Conservation (phyloP, 2,797 vertebrate genomes). For the Bufotes viridis region DNA sequence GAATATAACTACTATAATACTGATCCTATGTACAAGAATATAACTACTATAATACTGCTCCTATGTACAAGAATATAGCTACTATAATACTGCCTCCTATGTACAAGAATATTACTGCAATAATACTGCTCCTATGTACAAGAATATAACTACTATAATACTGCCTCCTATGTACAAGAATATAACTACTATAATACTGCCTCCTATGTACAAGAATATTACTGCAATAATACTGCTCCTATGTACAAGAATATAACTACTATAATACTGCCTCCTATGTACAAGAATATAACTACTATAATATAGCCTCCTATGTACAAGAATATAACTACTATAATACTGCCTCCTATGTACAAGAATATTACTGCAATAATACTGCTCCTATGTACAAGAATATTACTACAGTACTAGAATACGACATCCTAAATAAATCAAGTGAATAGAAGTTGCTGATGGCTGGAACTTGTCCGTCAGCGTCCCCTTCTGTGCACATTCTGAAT, state of each 20-base stretch:
- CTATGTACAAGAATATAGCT: neutral
- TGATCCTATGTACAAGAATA: neutral
- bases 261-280: neutral
- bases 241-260: slow-evolving; percentile 7
- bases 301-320: neutral
- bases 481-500: too few relatives aligned
- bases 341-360: too few relatives aligned
- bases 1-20: slow-evolving; percentile 11
- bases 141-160: too few relatives aligned
- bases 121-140: too few relatives aligned
- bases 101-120: too few relatives aligned
- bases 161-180: neutral
- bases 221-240: neutral
- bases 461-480: too few relatives aligned
- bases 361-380: too few relatives aligned
- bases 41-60: neutral
- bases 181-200: slow-evolving; percentile 4
- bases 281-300: slow-evolving; percentile 1
- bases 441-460: too few relatives aligned
- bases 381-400: too few relatives aligned
- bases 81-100: neutral
- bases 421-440: too few relatives aligned
- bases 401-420: too few relatives aligned
- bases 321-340: slow-evolving; percentile 4
- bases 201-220: neutral